A percentile compares a stretch with the other conserved stretches of the same genome.
These are phyloP conservation scores for Campopleginae sp. DNA, from an alignment of 2,888 invertebrate species.

Conservation along the genomic window DNA sequence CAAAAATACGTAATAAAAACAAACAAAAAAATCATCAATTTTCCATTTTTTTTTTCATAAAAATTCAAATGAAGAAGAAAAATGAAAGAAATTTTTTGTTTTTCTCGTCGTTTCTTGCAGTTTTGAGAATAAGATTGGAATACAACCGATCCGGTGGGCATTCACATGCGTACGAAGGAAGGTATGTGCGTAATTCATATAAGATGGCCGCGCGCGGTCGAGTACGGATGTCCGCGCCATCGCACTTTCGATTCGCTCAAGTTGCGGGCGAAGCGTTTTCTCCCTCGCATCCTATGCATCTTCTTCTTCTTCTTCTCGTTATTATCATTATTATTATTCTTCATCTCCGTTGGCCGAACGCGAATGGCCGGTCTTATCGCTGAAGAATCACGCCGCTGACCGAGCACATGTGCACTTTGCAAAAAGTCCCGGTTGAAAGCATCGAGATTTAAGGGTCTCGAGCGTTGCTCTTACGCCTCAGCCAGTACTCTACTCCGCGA, in stretches of 20 bases:
- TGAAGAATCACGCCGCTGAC: constrained; percentile 78
- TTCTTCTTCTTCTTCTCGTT: constrained; percentile 52
- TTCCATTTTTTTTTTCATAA: background rate
- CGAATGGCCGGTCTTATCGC: constrained; percentile 78
- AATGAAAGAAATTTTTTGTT: background rate
- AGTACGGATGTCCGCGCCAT: constrained; percentile 82
- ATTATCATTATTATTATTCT: constrained; percentile 25
- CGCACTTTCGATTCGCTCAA: constrained; percentile 82
- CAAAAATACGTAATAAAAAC: no score
- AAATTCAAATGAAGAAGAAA: background rate
- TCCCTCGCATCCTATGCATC: constrained; percentile 60
- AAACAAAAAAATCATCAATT: background rate
- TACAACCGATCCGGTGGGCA: background rate
- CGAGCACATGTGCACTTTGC: constrained; percentile 79
- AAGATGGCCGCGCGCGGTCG: constrained; percentile 18
- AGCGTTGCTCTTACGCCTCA: constrained; percentile 55
- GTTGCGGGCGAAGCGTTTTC: constrained; percentile 72
- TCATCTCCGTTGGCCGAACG: constrained; percentile 55
- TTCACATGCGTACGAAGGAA: background rate
- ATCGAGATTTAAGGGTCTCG: constrained; percentile 64
- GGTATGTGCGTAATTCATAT: constrained; percentile 23
- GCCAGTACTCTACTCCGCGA: constrained; percentile 45
- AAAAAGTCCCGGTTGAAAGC: constrained; percentile 76
- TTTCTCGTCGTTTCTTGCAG: background rate
- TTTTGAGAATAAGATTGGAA: background rate